Evolutionary conservation across 1,140 invertebrate species (phyloP).

Genomic region (Ceratina australensis): DNA sequence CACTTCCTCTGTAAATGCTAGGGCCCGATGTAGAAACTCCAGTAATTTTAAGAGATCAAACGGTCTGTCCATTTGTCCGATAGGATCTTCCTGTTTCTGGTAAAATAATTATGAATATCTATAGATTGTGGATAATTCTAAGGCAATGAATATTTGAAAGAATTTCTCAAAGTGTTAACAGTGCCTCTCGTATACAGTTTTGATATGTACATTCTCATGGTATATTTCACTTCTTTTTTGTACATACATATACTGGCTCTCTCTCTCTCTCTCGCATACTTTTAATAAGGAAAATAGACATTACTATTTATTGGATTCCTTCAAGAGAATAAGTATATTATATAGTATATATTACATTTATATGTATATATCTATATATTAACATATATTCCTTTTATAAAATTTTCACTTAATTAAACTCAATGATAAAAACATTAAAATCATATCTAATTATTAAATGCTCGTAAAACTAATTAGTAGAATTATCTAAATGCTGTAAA

Average conservation of each 20-base stretch:
- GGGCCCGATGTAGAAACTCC: slow-evolving; percentile 61
- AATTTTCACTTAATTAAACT: slow-evolving; percentile 65
- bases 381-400: slow-evolving; percentile 53
- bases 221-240: slow-evolving; percentile 22
- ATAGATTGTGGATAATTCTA: slow-evolving; percentile 21
- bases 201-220: slow-evolving; percentile 23
- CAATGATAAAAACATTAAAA: slow-evolving; percentile 59
- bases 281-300: background rate
- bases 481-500: slow-evolving; percentile 68
- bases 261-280: background rate
- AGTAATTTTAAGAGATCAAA: slow-evolving; percentile 61
- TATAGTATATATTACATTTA: slow-evolving; percentile 67
- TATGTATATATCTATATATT: slow-evolving; percentile 61
- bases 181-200: slow-evolving; percentile 2
- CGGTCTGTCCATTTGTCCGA: slow-evolving; percentile 20
- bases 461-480: slow-evolving; percentile 62
- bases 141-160: background rate
- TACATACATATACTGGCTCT: slow-evolving; percentile 4
- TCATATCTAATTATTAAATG: slow-evolving; percentile 62
- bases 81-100: slow-evolving; percentile 27
- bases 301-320: slow-evolving; percentile 15
- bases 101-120: slow-evolving; percentile 48
- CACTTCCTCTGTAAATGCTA: slow-evolving; percentile 65
- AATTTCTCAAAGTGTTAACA: slow-evolving; percentile 66
- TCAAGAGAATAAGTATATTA: slow-evolving; percentile 42